Conservation (phyloP, 2,797 vertebrate species). For the Gouania willdenowi region DNA sequence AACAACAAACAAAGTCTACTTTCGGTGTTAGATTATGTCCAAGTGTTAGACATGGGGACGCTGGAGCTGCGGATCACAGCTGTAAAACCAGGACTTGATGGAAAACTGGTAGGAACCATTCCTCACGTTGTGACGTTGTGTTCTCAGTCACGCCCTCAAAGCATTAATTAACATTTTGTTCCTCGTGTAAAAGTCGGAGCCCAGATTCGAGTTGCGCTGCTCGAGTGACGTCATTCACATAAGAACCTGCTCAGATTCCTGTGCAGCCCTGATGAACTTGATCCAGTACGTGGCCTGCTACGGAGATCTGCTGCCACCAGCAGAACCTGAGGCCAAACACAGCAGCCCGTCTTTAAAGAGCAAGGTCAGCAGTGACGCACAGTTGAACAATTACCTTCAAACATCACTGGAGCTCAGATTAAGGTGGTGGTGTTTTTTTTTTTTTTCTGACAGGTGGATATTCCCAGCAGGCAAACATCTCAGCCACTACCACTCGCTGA, state of each 20-base stretch:
- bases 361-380: constrained; percentile 72
- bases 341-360: constrained; percentile 70
- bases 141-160: too few species aligned
- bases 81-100: constrained; percentile 83
- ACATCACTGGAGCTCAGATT: too few species aligned
- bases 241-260: constrained; percentile 92
- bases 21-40: constrained; percentile 86
- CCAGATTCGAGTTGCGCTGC: constrained; percentile 92
- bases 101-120: constrained; percentile 82
- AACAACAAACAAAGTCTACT: constrained; percentile 3
- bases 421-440: constrained; percentile 5
- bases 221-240: constrained; percentile 95
- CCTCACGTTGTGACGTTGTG: too few species aligned
- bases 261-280: constrained; percentile 96
- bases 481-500: constrained; percentile 83
- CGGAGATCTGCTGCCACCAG: constrained; percentile 84
- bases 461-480: constrained; percentile 65
- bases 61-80: constrained; percentile 92
- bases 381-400: background rate
- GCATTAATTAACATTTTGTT: background rate
- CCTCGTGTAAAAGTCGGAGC: constrained; percentile 73
- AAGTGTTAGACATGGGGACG: constrained; percentile 96
- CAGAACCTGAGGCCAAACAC: constrained; percentile 74
- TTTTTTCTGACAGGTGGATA: constrained; percentile 72
- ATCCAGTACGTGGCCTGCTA: constrained; percentile 97